A percentile compares a stretch with the other conserved stretches of the same genome.
Evolutionary conservation across 2,888 invertebrate genomes (phyloP).

Genomic region (Adelognathus sp.): DNA sequence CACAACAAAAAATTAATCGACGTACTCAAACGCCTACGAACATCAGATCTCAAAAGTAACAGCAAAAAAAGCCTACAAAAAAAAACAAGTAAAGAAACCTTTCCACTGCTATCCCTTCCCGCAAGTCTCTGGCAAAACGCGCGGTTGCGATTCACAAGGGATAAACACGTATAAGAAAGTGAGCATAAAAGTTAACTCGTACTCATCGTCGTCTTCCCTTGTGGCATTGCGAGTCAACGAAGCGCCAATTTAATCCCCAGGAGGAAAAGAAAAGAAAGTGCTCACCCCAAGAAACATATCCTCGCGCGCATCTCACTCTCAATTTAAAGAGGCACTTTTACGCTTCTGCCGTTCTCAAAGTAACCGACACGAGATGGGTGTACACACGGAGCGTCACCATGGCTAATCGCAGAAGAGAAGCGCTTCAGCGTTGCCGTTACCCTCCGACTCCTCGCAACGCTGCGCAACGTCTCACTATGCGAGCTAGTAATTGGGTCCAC

Average conservation of each 20-base stretch:
- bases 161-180: constrained; percentile 28
- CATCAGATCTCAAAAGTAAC: constrained; percentile 6
- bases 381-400: constrained; percentile 40
- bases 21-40: too few relatives aligned
- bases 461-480: constrained; percentile 51
- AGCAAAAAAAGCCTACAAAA: constrained; percentile 10
- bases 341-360: constrained; percentile 50
- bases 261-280: not conserved
- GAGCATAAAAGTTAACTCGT: constrained; percentile 42
- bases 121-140: constrained; percentile 11
- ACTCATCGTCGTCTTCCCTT: not conserved
- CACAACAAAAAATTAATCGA: too few relatives aligned
- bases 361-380: not conserved
- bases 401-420: constrained; percentile 52
- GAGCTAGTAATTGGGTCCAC: constrained; percentile 52
- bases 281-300: too few relatives aligned
- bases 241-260: constrained; percentile 44
- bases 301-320: constrained; percentile 19
- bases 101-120: constrained; percentile 6
- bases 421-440: constrained; percentile 36
- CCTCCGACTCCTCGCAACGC: not conserved
- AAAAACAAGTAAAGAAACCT: not conserved
- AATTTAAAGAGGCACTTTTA: constrained; percentile 56
- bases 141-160: constrained; percentile 33
- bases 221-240: constrained; percentile 44